Evolutionary conservation across 2,888 invertebrate species (phyloP), one percentile per base, ranked within the genome.

Genomic region (Aspidiotus rigidus): DNA sequence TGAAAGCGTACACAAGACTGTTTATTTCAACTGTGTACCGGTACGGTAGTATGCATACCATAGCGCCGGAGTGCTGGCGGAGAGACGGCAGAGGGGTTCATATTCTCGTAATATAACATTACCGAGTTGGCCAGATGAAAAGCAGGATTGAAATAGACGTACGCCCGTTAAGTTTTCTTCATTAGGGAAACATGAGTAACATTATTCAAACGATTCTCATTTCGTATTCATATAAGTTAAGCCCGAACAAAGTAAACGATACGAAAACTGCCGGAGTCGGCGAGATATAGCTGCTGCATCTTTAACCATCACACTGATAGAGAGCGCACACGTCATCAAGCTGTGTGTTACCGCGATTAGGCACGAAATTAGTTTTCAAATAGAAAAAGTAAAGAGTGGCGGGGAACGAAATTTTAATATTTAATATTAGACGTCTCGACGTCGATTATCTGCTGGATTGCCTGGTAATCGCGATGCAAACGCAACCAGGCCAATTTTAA

Each of bases 171-270:
- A 42, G 67, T 60, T 67, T 67, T 49, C 67, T 67, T 71, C 64
- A 71, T 69, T 71, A 71, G 69, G 61, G 64, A 71, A 71, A 71
- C 69, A 69, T 69, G 69, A 71, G 71, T 69, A 71, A 62, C 66
- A 66, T 69, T 69, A 71, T 69, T 69, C 62, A 69, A 69, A 57
- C 61, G 69, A 42, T 57, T 66, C 63, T 69, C 62, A 69, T 71
- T 69, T 71, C 41, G 71, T 66, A 69, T 71, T 69, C 69, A 69
- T 67, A 67, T 66, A 66, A 55, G 64, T 41, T 64, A 54, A 64
- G 64, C 64, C 16, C 39, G 49, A 49, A 40, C 64, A 39, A 55
- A 64, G 64, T 64, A 64, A 63, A 53, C 63, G 49, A 54, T 55
- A 64, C 56, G 55, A 64, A 64, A 28, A 28, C 28, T 28, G 28